Conservation (phyloP, 2,113 vertebrate species). For the Corydoras sp. region DNA sequence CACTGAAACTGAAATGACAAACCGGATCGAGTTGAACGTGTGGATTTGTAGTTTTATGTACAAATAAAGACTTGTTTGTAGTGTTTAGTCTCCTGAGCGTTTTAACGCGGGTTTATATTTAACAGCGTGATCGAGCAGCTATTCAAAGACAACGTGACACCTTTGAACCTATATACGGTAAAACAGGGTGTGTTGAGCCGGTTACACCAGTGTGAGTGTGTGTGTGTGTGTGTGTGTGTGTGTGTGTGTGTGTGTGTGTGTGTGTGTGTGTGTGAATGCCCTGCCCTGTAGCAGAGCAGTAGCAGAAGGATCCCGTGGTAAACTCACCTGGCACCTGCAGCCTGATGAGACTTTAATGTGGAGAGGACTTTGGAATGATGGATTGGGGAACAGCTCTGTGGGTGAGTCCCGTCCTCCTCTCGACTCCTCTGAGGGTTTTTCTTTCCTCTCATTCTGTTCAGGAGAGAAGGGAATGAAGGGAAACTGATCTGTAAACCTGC, state of each 20-base stretch:
- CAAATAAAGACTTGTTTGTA: no score
- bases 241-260: background rate
- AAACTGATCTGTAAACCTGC: no score
- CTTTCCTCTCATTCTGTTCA: background rate
- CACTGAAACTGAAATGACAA: no score
- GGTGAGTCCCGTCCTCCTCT: constrained; percentile 17
- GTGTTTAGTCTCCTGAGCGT: no score
- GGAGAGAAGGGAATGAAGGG: no score
- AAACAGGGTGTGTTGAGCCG: background rate
- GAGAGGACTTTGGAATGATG: constrained; percentile 10
- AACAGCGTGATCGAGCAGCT: no score
- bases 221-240: background rate
- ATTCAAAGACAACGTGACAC: no score
- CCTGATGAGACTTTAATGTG: background rate
- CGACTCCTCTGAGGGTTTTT: background rate
- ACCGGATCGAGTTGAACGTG: no score
- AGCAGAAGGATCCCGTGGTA: no score
- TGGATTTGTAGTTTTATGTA: no score
- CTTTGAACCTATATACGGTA: no score
- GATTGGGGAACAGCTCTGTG: constrained; percentile 38
- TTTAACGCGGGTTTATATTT: no score
- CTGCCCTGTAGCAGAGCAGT: background rate
- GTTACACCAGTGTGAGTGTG: background rate
- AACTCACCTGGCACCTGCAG: background rate
- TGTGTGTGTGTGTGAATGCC: background rate